Conservation (phyloP, 2,797 vertebrate genomes). For the Sebastes minor region DNA sequence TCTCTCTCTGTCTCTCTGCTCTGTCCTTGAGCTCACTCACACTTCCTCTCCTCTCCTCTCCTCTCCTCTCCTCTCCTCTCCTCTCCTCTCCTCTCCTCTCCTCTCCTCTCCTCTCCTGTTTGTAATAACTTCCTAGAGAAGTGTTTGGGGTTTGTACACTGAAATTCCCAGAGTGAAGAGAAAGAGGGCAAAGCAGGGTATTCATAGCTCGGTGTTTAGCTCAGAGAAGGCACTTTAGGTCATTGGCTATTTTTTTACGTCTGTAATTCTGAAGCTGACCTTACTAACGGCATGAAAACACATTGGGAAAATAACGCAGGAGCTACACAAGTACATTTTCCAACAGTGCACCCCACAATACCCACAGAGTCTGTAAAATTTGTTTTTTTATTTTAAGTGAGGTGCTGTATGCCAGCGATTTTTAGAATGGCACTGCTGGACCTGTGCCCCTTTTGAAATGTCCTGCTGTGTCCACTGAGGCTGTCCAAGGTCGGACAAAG, state of each 20-base stretch:
- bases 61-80: not conserved
- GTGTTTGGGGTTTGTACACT: constrained; percentile 28
- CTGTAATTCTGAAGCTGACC: not conserved
- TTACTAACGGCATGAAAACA: not conserved
- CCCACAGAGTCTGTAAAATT: constrained; percentile 57
- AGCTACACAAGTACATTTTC: constrained; percentile 9
- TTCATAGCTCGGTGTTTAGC: constrained; percentile 25
- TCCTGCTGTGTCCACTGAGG: constrained; percentile 58
- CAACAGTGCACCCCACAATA: constrained; percentile 41
- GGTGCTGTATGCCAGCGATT: constrained; percentile 39
- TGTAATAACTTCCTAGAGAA: constrained; percentile 24
- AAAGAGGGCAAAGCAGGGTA: constrained; percentile 2
- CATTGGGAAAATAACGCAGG: constrained; percentile 17
- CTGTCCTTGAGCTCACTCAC: not conserved
- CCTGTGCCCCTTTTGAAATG: constrained; percentile 54
- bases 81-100: not conserved
- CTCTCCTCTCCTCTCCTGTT: not conserved
- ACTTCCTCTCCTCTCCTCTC: not conserved
- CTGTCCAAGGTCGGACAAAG: constrained; percentile 65
- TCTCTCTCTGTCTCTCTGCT: not conserved
- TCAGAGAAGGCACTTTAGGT: constrained; percentile 1
- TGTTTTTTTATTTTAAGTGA: constrained; percentile 51
- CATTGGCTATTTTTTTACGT: not conserved
- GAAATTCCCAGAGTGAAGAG: constrained; percentile 27
- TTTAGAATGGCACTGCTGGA: constrained; percentile 57